These are phyloP conservation scores for Acromyrmex heyeri DNA, from an alignment of 1,140 invertebrate species.

Conservation along the genomic window DNA sequence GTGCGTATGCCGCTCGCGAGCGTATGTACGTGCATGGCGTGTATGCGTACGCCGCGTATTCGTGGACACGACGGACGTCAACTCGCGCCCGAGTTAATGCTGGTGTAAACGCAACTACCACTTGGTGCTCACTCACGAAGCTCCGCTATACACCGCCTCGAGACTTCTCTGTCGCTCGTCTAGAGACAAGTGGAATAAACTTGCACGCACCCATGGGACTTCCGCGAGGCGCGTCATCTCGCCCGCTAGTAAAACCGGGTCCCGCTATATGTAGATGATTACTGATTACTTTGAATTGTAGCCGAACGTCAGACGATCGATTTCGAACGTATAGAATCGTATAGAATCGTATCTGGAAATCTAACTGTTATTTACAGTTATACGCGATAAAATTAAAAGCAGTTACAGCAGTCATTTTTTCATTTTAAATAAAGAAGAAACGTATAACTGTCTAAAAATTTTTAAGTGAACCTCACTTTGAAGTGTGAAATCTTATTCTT, in stretches of 20 bases:
- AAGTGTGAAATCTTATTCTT: too few species aligned
- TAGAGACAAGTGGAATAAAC: conserved; percentile 68
- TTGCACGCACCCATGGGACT: conserved; percentile 43
- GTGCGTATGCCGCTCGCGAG: background rate
- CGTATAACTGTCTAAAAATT: background rate
- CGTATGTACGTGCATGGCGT: background rate
- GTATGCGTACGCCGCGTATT: background rate
- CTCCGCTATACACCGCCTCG: conserved; percentile 34
- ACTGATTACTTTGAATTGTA: conserved; percentile 36
- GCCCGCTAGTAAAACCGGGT: conserved; percentile 27
- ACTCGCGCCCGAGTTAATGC: conserved; percentile 49
- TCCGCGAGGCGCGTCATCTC: conserved; percentile 36
- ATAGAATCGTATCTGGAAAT: background rate
- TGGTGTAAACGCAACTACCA: conserved; percentile 60
- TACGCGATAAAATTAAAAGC: background rate
- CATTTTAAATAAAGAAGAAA: background rate
- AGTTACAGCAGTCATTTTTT: background rate
- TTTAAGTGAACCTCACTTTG: too few species aligned
- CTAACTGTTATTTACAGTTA: background rate
- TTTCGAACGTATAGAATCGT: background rate
- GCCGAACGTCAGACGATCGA: conserved; percentile 2
- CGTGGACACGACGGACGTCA: conserved; percentile 3
- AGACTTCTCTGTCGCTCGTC: conserved; percentile 34
- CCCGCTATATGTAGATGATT: conserved; percentile 47
- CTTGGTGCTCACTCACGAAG: conserved; percentile 25